Conservation (phyloP, 2,113 vertebrate genomes). For the Notarius lentiginosus region DNA sequence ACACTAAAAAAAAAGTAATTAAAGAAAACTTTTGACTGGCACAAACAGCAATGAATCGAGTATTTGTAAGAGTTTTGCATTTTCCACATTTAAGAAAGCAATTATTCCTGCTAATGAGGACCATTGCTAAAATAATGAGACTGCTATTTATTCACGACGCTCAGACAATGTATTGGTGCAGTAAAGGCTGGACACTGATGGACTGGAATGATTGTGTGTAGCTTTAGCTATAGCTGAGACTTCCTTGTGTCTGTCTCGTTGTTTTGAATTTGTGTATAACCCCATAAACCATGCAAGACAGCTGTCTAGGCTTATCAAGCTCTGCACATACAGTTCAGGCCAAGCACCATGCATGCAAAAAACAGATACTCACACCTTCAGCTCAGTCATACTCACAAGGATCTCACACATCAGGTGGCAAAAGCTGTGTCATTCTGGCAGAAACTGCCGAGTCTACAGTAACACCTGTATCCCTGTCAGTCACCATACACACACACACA, state of each 20-base stretch:
- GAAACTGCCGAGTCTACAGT: conserved; percentile 18
- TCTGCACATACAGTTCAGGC: conserved; percentile 6
- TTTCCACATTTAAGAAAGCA: conserved; percentile 32
- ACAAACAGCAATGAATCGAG: conserved; percentile 26
- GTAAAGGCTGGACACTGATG: conserved; percentile 7
- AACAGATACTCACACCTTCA: conserved; percentile 17
- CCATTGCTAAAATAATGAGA: conserved; percentile 46
- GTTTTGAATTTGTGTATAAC: conserved; percentile 31
- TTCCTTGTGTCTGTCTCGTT: conserved; percentile 19
- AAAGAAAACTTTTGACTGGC: conserved; percentile 7
- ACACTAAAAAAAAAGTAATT: conserved; percentile 5
- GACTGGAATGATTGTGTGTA: conserved; percentile 18
- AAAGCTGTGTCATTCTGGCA: conserved; percentile 38
- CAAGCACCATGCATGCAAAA: not conserved
- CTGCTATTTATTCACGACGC: conserved; percentile 16
- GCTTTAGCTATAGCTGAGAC: conserved; percentile 4
- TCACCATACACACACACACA: not conserved
- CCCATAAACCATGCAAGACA: conserved; percentile 37
- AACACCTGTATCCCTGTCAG: conserved; percentile 33
- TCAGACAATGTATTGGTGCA: conserved; percentile 10
- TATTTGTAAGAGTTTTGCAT: conserved; percentile 3
- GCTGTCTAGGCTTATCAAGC: conserved; percentile 43
- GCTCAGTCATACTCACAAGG: conserved; percentile 11
- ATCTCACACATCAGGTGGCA: not conserved
- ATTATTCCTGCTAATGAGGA: conserved; percentile 39